A percentile compares a stretch with the other conserved stretches of the same genome.
These are phyloP conservation scores for Napeogenes inachia DNA, from an alignment of 2,888 invertebrate species.

Conservation along the genomic window DNA sequence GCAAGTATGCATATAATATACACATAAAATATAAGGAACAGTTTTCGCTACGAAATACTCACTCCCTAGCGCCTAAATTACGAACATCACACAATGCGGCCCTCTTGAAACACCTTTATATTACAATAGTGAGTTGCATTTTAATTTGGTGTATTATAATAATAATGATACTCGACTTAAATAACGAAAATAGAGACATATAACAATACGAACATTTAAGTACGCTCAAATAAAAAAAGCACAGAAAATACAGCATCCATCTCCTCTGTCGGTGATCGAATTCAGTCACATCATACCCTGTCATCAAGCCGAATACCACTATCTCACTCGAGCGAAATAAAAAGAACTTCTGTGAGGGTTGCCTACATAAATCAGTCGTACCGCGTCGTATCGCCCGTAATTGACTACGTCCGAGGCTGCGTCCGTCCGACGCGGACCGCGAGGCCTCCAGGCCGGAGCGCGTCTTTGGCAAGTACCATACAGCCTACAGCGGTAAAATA, in stretches of 20 bases:
- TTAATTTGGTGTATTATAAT: background rate
- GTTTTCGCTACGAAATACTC: background rate
- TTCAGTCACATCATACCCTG: slow-evolving; percentile 10
- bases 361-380: slow-evolving; percentile 29
- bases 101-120: background rate
- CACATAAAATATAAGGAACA: slow-evolving; percentile 7
- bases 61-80: slow-evolving; percentile 9
- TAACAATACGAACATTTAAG: background rate
- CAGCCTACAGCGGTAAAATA: slow-evolving; percentile 17
- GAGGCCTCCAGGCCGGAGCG: background rate
- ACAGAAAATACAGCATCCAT: background rate
- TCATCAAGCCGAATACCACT: slow-evolving; percentile 7
- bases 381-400: slow-evolving; percentile 28
- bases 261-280: background rate
- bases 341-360: slow-evolving; percentile 7
- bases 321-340: slow-evolving; percentile 12
- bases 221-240: background rate
- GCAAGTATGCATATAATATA: slow-evolving; percentile 12
- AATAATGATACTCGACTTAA: background rate
- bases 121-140: background rate
- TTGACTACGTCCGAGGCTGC: slow-evolving; percentile 29
- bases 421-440: slow-evolving; percentile 5
- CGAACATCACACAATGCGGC: slow-evolving; percentile 5
- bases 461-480: slow-evolving; percentile 12
- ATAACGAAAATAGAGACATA: background rate